Conservation (phyloP, 2,797 vertebrate genomes). For the Rhinatrema bivittatum region DNA sequence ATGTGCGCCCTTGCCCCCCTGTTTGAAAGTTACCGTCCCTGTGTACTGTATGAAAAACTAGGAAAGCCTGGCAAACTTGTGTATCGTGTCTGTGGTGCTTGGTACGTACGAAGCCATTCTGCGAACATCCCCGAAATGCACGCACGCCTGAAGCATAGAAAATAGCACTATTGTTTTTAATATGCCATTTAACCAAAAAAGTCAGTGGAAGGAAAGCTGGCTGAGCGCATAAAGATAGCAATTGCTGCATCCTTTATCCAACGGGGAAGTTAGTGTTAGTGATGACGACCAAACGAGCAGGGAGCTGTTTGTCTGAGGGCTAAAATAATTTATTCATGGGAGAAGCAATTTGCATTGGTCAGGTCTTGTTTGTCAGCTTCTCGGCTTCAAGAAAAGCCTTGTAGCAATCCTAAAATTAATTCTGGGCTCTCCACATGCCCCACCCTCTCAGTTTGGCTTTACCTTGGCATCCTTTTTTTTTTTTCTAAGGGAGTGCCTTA, state of each 20-base stretch:
- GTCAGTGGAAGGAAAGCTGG: neutral
- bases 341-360: constrained; percentile 38
- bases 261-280: constrained; percentile 29
- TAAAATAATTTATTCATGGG: constrained; percentile 41
- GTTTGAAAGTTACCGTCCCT: no score
- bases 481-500: no score
- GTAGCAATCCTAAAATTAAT: constrained; percentile 45
- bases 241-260: constrained; percentile 16
- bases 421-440: neutral
- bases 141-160: neutral
- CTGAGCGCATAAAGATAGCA: constrained; percentile 10
- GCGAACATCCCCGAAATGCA: neutral
- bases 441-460: no score
- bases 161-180: neutral
- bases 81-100: no score
- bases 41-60: no score
- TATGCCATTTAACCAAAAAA: neutral
- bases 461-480: no score
- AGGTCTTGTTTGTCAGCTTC: constrained; percentile 38
- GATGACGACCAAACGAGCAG: constrained; percentile 33
- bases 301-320: constrained; percentile 35
- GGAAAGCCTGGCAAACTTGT: no score
- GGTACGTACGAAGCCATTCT: neutral
- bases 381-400: constrained; percentile 36
- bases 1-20: no score